Evolutionary conservation across 2,888 invertebrate species (phyloP), one percentile per base, ranked within the genome.

Genomic region (Pandemis corylana): DNA sequence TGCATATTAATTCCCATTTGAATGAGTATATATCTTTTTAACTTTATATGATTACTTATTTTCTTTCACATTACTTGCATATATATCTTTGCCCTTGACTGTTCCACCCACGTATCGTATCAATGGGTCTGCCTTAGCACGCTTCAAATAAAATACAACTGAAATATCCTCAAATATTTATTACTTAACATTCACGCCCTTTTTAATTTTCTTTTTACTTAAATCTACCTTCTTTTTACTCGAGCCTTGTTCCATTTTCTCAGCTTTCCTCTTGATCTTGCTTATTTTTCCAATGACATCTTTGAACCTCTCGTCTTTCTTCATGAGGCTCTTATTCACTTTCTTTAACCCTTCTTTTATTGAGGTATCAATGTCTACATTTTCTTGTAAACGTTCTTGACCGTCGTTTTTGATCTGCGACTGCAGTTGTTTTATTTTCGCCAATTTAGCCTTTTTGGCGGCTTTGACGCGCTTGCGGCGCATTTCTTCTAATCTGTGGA

Each of bases 231-330:
- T 46, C 46, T 46, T 90, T 64, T 79, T 85, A 59, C 72, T 82
- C 0, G 42, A 10, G 7, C 62, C 42, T 66, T 76, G 72, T 7
- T 44, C n/a, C 56, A 82, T 81, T 75, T 84, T 88, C 6, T 92
- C 93, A 0, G 94, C 90, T 83, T 94, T 95, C 46, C 91, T 80
- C 78, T 92, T 94, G 15, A 95, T 94, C 73, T 90, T 93, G 0
- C 82, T 87, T 1, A 95, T 87, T 78, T 94, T 94, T 2, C 93
- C 94, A 0, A 94, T 94, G 3, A 94, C 91, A 76, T 91, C 86
- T 77, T 93, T 94, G 59, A 95, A 95, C 44, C 95, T 82, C 1
- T 90, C 90, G 61, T 95, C 95, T 79, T 89, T 93, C 77, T 93
- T 95, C 94, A 94, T 94, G 0, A 95, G 77, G 4, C 80, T 86